These are phyloP conservation scores for Apostichopus parvimensis DNA, from an alignment of 35 echinoderm and acorn worm genomes.

Conservation along the genomic window DNA sequence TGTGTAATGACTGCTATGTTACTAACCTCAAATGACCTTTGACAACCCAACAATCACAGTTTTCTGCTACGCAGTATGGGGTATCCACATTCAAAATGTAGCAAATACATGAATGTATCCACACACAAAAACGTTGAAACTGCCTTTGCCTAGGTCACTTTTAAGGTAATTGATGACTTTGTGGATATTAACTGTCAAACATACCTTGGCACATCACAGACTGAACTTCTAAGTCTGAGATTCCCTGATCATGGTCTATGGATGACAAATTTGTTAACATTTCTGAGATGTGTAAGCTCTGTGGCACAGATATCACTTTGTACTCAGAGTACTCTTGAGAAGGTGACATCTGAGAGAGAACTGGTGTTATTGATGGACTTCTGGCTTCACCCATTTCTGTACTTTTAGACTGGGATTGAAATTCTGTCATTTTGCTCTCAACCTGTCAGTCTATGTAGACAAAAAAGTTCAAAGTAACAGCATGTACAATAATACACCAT, in stretches of 20 bases:
- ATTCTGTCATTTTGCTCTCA: not conserved
- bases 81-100: no score
- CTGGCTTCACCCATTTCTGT: not conserved
- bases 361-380: not conserved
- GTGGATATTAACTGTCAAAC: not conserved
- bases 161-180: no score
- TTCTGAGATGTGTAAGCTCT: constrained; percentile 18
- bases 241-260: constrained; percentile 77
- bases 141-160: no score
- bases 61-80: no score
- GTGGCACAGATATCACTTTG: not conserved
- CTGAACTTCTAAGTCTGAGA: constrained; percentile 81
- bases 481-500: not conserved
- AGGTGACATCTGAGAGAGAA: not conserved
- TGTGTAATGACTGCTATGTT: no score
- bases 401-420: not conserved
- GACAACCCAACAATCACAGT: no score
- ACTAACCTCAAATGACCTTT: no score
- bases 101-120: no score
- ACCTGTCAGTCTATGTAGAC: not conserved
- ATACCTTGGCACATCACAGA: constrained; percentile 86
- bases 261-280: constrained; percentile 55
- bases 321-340: not conserved
- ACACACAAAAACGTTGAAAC: no score
- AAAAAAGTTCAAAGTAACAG: not conserved